Conservation (phyloP, 2,113 vertebrate genomes). For the Notarius quadriscutis region DNA sequence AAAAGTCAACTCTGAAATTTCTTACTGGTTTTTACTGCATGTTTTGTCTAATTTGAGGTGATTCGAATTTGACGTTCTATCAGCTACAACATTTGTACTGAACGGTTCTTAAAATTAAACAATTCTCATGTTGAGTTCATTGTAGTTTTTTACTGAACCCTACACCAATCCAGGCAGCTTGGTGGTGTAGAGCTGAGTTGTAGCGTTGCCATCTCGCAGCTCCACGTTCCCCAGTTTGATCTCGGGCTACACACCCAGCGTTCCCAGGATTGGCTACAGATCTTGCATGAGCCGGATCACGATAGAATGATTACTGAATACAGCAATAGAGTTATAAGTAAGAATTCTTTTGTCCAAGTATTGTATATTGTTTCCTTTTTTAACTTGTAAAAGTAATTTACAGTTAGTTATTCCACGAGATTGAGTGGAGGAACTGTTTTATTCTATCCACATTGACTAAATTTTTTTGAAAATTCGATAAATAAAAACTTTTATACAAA, state of each 20-base stretch:
- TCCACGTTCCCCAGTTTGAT: neutral
- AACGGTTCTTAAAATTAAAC: conserved; percentile 22
- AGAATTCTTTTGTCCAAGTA: neutral
- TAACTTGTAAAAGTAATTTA: neutral
- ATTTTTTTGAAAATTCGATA: too few relatives aligned
- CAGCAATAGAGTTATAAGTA: neutral
- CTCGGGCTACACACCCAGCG: neutral
- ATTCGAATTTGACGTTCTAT: conserved; percentile 21
- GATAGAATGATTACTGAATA: neutral
- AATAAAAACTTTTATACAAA: too few relatives aligned
- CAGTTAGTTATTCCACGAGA: too few relatives aligned
- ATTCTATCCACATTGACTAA: too few relatives aligned
- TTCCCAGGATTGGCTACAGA: neutral
- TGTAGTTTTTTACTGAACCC: neutral
- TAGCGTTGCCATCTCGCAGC: neutral
- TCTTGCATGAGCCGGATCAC: neutral
- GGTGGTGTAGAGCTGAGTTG: neutral
- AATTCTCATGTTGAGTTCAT: conserved; percentile 8
- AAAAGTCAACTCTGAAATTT: conserved; percentile 18
- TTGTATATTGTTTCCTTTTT: neutral
- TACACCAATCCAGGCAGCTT: neutral
- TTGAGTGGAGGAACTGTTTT: too few relatives aligned
- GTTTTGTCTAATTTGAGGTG: conserved; percentile 15
- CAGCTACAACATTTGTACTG: conserved; percentile 38
- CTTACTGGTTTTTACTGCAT: conserved; percentile 33